These are phyloP conservation scores for Agonopterix subpropinquella DNA, from an alignment of 2,888 invertebrate species.

Conservation along the genomic window DNA sequence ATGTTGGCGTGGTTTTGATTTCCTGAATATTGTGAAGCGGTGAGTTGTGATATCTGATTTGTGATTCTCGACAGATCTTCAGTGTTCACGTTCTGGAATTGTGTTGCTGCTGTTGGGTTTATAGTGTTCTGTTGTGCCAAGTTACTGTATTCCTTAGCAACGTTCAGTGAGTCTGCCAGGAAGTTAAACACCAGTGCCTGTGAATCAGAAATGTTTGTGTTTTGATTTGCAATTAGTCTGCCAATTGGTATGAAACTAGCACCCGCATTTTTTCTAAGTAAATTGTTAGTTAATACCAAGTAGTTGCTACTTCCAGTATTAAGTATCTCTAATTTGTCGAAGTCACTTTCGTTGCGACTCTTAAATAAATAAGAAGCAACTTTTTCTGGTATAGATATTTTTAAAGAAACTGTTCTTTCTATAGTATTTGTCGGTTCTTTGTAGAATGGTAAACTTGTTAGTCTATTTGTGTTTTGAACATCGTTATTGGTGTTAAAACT, in stretches of 20 bases:
- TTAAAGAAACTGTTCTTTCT: conserved; percentile 62
- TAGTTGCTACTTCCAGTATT: conserved; percentile 67
- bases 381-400: conserved; percentile 65
- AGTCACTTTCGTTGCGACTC: conserved; percentile 40
- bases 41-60: conserved; percentile 52
- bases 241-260: conserved; percentile 54
- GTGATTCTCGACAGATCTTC: conserved; percentile 48
- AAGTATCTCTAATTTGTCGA: conserved; percentile 56
- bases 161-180: conserved; percentile 61
- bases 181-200: conserved; percentile 67
- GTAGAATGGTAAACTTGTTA: conserved; percentile 50
- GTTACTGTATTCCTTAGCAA: conserved; percentile 58
- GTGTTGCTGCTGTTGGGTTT: conserved; percentile 29
- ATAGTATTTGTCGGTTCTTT: conserved; percentile 57
- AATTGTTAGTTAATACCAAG: conserved; percentile 52
- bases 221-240: conserved; percentile 48
- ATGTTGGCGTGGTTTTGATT: conserved; percentile 22
- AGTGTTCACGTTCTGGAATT: conserved; percentile 40
- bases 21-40: conserved; percentile 49
- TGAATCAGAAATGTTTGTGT: conserved; percentile 61
- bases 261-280: conserved; percentile 23
- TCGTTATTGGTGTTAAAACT: conserved; percentile 17
- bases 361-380: conserved; percentile 58
- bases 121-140: conserved; percentile 45
- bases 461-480: conserved; percentile 32